A percentile compares a stretch with the other conserved stretches of the same genome.
phyloP scores from a whole-genome alignment of 1,140 invertebrate species.

The Drosophila nigromelanica region DNA sequence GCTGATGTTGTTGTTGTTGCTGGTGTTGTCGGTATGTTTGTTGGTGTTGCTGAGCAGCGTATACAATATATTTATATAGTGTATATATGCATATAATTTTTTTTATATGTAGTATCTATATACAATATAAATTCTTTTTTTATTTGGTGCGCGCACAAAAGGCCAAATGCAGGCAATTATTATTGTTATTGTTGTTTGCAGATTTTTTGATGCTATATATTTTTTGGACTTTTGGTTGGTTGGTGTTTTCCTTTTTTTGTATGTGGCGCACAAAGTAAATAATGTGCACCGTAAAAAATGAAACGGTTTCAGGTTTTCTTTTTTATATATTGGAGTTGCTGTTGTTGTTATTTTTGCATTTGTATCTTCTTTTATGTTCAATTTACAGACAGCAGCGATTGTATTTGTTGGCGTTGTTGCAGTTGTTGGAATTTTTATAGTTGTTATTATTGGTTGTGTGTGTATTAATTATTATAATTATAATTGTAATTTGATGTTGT shows the following conservation, averaged over 20 bases:
- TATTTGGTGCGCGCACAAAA: slow-evolving; percentile 63
- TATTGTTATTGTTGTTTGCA: slow-evolving; percentile 50
- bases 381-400: slow-evolving; percentile 69
- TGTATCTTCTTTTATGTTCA: slow-evolving; percentile 48
- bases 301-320: slow-evolving; percentile 51
- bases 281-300: slow-evolving; percentile 76
- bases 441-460: slow-evolving; percentile 35
- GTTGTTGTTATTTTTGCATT: slow-evolving; percentile 32
- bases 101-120: slow-evolving; percentile 64
- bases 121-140: slow-evolving; percentile 72
- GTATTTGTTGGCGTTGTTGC: slow-evolving; percentile 60
- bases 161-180: slow-evolving; percentile 74
- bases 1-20: slow-evolving; percentile 40
- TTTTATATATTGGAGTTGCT: slow-evolving; percentile 26
- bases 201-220: slow-evolving; percentile 52
- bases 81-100: slow-evolving; percentile 39
- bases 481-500: slow-evolving; percentile 54
- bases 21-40: no score
- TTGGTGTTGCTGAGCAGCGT: slow-evolving; percentile 30
- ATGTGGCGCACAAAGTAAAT: slow-evolving; percentile 73
- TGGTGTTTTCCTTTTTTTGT: slow-evolving; percentile 53
- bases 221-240: slow-evolving; percentile 64
- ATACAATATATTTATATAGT: slow-evolving; percentile 48
- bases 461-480: slow-evolving; percentile 68
- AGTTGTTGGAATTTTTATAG: slow-evolving; percentile 61